Evolutionary conservation across 2,888 invertebrate genomes (phyloP).

Genomic region (Diaphora mendica): DNA sequence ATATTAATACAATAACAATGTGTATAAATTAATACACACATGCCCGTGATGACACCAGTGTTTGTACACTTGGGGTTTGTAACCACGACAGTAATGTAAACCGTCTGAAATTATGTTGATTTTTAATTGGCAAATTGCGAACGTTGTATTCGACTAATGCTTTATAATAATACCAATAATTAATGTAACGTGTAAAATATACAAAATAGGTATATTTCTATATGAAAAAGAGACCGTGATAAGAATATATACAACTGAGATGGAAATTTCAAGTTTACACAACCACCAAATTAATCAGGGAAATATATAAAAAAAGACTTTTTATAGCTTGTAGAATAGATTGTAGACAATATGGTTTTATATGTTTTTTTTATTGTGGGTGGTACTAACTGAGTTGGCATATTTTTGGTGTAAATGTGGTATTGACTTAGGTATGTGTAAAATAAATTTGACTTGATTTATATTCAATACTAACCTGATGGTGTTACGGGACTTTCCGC

Average conservation of each 20-base stretch:
- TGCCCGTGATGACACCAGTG: neutral
- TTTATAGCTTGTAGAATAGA: too few species aligned
- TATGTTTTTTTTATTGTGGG: neutral
- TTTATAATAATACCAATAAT: neutral
- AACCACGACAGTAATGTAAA: neutral
- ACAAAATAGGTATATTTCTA: too few species aligned
- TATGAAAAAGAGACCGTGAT: too few species aligned
- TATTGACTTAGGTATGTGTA: neutral
- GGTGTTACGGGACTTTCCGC: constrained; percentile 79
- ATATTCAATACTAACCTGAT: constrained; percentile 63
- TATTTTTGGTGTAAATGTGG: neutral
- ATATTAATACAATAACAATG: neutral
- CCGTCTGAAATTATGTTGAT: neutral
- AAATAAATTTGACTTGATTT: too few species aligned
- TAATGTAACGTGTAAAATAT: neutral
- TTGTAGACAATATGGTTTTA: too few species aligned
- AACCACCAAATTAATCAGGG: neutral
- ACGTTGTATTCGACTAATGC: neutral
- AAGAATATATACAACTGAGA: too few species aligned
- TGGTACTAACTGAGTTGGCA: neutral
- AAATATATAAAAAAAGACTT: too few species aligned
- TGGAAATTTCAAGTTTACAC: neutral
- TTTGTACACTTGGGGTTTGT: constrained; percentile 10
- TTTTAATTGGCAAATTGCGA: neutral
- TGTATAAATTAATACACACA: neutral